Evolutionary conservation across 2,113 vertebrate genomes (phyloP).

Genomic region (Notarius quadriscutis): DNA sequence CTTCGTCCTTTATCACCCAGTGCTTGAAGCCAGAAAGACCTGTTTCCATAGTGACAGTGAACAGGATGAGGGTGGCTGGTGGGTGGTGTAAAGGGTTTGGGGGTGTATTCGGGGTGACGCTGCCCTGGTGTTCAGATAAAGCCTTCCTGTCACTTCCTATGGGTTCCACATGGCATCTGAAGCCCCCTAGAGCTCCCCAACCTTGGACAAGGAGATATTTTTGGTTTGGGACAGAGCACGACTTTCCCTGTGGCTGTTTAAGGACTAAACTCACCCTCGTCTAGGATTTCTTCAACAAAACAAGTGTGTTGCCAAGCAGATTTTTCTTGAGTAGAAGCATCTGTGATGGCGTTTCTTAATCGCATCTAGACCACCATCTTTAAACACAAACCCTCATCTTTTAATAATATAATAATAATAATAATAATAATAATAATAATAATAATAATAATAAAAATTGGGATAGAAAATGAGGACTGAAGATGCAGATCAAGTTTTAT

Average conservation of each 20-base stretch:
- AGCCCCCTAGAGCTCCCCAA: not conserved
- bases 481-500: not conserved
- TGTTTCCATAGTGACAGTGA: conserved; percentile 47
- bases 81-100: no score
- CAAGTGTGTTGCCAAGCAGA: not conserved
- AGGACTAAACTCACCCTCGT: not conserved
- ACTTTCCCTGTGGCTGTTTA: not conserved
- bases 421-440: no score
- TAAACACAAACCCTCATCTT: not conserved
- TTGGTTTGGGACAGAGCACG: not conserved
- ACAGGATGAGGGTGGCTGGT: not conserved
- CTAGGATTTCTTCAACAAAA: not conserved
- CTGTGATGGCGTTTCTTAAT: not conserved
- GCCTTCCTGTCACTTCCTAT: not conserved
- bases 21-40: conserved; percentile 21
- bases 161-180: not conserved
- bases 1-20: not conserved
- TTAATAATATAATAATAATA: no score
- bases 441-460: no score
- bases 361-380: not conserved
- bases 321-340: not conserved
- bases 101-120: not conserved
- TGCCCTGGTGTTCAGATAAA: not conserved
- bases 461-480: not conserved
- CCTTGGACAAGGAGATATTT: not conserved